Evolutionary conservation across 2,888 invertebrate species (phyloP), one percentile per base, ranked within the genome.

Genomic region (Ormia ochracea): DNA sequence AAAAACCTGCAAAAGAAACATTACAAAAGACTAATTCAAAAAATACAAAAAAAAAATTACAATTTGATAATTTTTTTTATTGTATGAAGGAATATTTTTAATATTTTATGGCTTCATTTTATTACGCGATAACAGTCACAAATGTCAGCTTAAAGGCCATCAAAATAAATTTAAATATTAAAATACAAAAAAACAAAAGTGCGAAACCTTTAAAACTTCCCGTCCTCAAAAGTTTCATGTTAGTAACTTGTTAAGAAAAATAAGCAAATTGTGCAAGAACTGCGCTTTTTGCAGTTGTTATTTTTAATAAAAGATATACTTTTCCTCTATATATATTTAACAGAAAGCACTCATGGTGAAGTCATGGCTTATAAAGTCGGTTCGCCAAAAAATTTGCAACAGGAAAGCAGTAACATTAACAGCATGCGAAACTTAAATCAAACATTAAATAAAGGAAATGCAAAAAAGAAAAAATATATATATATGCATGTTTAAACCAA

Each of bases 141-240:
- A 45, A 45, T 7, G 36, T 65, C 45, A 73, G 48, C 45, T 56
- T 56, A 3, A 6, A 28, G 26, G 5, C 6, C 10, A 12, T 1
- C 14, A 1, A 19, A 38, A 28, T 26, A 56, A 56, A 12, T 4
- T 12, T 17, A 58, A 69, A 58, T 4, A 26, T 9, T 10, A 33
- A 45, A 14, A 59, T 50, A 43, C 1, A 7, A n/a, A 52, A 52
- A 9, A 56, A 38, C 36, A 45, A 54, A 33, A 26, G 54, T 56
- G 72, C 63, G 43, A 65, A 73, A 72, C 10, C 10, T 36, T n/a
- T 4, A 38, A 45, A 73, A 65, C 23, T 21, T 63, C 56, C 61
- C 52, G 17, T 12, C 2, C 2, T 56, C 38, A 56, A 56, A 36
- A 31, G 31, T 45, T n/a, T 45, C 48, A 56, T 56, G 28, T 23